Percentiles rank a stretch among this genome's conserved stretches.
Evolutionary conservation across 2,113 vertebrate genomes (phyloP).

Genomic region (Haliaeetus leucogaster): DNA sequence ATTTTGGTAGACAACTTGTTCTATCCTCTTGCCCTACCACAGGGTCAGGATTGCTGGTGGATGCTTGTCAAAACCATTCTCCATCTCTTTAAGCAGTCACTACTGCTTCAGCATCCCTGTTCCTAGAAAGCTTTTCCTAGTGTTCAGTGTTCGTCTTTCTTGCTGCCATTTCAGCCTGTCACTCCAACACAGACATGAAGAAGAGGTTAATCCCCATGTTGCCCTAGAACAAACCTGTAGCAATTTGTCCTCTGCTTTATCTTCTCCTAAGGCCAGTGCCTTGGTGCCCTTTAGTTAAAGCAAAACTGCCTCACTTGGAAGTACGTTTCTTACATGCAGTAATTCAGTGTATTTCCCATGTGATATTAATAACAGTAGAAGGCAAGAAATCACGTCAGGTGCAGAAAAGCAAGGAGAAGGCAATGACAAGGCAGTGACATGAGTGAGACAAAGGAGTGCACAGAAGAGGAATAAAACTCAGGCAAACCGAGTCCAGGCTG

Average conservation of each 20-base stretch:
- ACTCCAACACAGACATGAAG: background rate
- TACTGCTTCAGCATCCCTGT: background rate
- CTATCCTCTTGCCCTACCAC: background rate
- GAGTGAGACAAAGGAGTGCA: background rate
- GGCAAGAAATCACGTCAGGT: background rate
- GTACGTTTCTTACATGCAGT: background rate
- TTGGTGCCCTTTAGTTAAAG: background rate
- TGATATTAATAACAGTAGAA: background rate
- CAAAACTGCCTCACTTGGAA: background rate
- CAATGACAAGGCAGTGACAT: background rate
- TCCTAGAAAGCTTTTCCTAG: background rate
- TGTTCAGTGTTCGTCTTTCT: background rate
- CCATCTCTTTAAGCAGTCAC: background rate
- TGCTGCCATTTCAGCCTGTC: background rate
- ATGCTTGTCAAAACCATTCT: background rate
- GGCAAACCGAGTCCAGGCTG: fast-evolving
- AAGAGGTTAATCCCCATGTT: background rate
- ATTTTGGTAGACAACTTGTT: background rate
- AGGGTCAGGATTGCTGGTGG: background rate
- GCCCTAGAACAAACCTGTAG: background rate
- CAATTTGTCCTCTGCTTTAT: background rate
- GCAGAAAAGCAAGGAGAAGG: background rate
- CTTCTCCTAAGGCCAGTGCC: background rate
- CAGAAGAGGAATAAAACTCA: background rate
- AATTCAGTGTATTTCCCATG: background rate